These are phyloP conservation scores for Mimachlamys varia DNA, from an alignment of 2,888 invertebrate genomes.

Conservation along the genomic window DNA sequence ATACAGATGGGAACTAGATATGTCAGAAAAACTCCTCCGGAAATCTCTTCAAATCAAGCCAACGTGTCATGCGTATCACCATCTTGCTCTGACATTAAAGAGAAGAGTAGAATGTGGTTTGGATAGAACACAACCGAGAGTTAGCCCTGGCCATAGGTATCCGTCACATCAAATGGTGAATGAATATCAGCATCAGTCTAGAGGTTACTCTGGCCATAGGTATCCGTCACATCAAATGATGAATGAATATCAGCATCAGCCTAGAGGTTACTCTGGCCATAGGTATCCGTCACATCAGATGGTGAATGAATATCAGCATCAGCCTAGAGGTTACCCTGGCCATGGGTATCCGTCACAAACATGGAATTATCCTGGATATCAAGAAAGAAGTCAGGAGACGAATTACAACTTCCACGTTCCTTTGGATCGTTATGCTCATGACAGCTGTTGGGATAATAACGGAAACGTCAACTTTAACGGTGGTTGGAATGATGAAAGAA, in stretches of 20 bases:
- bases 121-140: too few relatives aligned
- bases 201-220: too few relatives aligned
- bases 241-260: too few relatives aligned
- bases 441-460: background rate
- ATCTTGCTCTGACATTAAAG: slow-evolving; percentile 20
- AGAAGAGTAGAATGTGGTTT: background rate
- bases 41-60: background rate
- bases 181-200: too few relatives aligned
- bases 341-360: background rate
- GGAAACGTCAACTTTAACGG: background rate
- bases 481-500: background rate
- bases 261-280: background rate
- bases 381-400: too few relatives aligned
- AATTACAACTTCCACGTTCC: too few relatives aligned
- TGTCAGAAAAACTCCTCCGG: background rate
- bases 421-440: too few relatives aligned
- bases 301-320: too few relatives aligned
- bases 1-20: background rate
- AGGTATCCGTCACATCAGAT: background rate
- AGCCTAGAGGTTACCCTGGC: background rate
- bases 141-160: too few relatives aligned
- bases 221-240: too few relatives aligned
- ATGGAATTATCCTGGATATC: background rate
- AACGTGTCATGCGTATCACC: background rate
- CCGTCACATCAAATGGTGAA: too few relatives aligned